Conservation (phyloP, 2,888 invertebrate species). For the Danaus chrysippus region DNA sequence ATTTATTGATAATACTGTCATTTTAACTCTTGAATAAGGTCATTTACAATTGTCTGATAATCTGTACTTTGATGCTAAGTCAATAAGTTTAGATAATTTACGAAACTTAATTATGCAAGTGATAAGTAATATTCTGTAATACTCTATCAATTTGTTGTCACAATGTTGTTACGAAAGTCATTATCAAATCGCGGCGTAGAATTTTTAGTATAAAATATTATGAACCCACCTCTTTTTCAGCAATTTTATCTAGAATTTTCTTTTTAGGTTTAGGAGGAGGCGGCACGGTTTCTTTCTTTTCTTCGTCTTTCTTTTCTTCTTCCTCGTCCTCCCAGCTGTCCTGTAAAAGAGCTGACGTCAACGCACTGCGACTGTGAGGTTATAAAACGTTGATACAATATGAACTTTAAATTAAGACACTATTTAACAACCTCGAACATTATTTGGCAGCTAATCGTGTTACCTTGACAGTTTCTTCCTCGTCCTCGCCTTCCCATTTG, state of each 20-base stretch:
- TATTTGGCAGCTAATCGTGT: conserved; percentile 55
- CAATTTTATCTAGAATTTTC: conserved; percentile 87
- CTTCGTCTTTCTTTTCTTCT: conserved; percentile 88
- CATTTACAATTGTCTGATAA: too few relatives aligned
- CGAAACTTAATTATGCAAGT: too few relatives aligned
- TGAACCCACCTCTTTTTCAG: conserved; percentile 88
- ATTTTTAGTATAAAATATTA: conserved; percentile 8
- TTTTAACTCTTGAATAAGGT: too few relatives aligned
- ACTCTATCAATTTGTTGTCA: background rate
- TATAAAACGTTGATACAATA: conserved; percentile 38
- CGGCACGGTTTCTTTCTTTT: conserved; percentile 81
- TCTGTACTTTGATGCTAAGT: too few relatives aligned
- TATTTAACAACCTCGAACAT: conserved; percentile 16
- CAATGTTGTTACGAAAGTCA: background rate
- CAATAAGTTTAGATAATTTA: too few relatives aligned
- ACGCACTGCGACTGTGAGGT: conserved; percentile 69
- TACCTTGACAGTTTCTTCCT: conserved; percentile 92
- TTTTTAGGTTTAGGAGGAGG: conserved; percentile 85
- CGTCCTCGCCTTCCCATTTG: conserved; percentile 94
- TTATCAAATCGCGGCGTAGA: conserved; percentile 16
- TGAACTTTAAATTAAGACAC: background rate
- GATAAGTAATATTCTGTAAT: too few relatives aligned
- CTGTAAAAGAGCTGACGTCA: conserved; percentile 78
- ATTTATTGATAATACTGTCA: too few relatives aligned
- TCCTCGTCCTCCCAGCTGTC: conserved; percentile 97